These are phyloP conservation scores for Chrysemys picta DNA, from an alignment of 2,113 vertebrate species.

Conservation along the genomic window DNA sequence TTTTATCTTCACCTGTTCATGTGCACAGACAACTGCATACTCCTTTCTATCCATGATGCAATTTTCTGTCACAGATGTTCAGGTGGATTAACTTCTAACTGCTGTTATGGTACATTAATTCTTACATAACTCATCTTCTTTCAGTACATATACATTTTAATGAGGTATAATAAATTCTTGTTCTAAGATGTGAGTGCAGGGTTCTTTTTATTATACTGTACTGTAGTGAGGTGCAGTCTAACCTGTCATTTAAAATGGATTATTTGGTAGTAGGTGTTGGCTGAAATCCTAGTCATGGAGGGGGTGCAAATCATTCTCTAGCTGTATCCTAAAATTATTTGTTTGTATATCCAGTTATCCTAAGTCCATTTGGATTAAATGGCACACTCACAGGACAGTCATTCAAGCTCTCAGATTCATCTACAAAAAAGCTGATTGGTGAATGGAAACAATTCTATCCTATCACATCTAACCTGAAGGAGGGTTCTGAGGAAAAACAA, in stretches of 20 bases:
- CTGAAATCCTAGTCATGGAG: not conserved
- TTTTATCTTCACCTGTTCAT: not conserved
- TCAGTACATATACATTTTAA: not conserved
- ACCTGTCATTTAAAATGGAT: not conserved
- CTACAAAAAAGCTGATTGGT: slow-evolving; percentile 95
- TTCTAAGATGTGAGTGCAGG: slow-evolving; percentile 14
- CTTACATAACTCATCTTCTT: not conserved
- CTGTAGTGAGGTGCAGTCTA: not conserved
- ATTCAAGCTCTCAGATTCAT: slow-evolving; percentile 97
- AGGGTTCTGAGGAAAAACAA: slow-evolving; percentile 88
- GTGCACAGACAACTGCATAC: not conserved
- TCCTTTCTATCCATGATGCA: not conserved
- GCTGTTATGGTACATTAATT: not conserved
- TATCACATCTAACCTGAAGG: slow-evolving; percentile 90
- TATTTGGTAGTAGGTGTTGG: not conserved
- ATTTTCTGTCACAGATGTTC: slow-evolving; percentile 23
- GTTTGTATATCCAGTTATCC: slow-evolving; percentile 87
- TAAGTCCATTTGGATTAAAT: slow-evolving; percentile 97
- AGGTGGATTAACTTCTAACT: slow-evolving; percentile 3
- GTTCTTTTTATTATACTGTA: not conserved
- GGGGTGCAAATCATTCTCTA: not conserved
- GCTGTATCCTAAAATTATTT: slow-evolving; percentile 1
- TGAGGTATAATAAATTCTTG: slow-evolving; percentile 15
- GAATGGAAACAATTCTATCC: slow-evolving; percentile 99
- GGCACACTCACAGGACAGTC: slow-evolving; percentile 97